These are phyloP conservation scores for Turritopsis dohrnii DNA, from an alignment of 30 jellyfish, hydroid and myxozoan genomes.

Conservation along the genomic window DNA sequence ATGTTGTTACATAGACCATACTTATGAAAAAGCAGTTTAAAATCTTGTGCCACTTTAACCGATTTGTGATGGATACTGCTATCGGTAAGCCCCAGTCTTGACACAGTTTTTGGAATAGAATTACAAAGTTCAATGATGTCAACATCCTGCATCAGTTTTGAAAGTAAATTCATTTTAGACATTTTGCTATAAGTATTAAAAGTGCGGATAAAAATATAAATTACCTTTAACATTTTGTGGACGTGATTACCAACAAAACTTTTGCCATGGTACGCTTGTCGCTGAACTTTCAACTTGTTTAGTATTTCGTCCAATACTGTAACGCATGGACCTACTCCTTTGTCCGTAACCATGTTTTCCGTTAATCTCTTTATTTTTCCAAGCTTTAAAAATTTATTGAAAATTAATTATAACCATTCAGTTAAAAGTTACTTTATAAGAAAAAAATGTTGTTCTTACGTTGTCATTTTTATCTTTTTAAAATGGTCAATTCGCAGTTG, in stretches of 20 bases:
- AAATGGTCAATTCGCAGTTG: conserved; percentile 13
- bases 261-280: conserved; percentile 17
- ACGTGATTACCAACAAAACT: conserved; percentile 30
- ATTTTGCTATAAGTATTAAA: neutral
- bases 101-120: neutral
- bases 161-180: neutral
- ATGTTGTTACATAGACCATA: too few species aligned
- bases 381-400: too few species aligned
- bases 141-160: neutral
- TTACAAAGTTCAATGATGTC: neutral
- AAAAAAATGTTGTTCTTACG: neutral
- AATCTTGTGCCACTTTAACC: neutral
- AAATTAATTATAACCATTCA: too few species aligned
- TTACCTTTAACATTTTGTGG: conserved; percentile 24
- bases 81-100: neutral
- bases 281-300: neutral
- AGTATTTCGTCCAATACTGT: conserved; percentile 5
- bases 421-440: neutral
- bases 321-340: conserved; percentile 10
- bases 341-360: too few species aligned
- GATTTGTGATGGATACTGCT: neutral
- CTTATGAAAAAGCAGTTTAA: too few species aligned
- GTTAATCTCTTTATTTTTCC: too few species aligned
- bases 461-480: neutral
- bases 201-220: too few species aligned